Evolutionary conservation across 2,113 vertebrate species (phyloP), one percentile per base, ranked within the genome.

Genomic region (Pardalotus punctatus): DNA sequence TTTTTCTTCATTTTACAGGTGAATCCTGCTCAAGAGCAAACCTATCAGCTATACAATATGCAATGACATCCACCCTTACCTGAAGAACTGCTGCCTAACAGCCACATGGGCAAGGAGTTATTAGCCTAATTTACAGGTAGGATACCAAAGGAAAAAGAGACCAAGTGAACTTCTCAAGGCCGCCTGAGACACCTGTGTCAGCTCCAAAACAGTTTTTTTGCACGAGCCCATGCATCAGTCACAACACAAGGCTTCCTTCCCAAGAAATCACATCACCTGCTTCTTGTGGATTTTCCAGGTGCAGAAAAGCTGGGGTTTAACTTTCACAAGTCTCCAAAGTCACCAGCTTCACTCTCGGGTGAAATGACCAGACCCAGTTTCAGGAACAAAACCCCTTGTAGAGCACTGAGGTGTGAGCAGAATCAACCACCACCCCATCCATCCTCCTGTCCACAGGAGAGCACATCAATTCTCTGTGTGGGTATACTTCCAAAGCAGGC

Each of bases 381-480:
- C 47, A 66, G 64, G 35, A 92, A n/a, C 54, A 91, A 85, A 58
- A 2, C 5, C 38, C 76, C 35, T n/a, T 24, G 27, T 6, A 82
- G 67, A 81, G 56, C 51, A 25, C 29, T 66, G 38, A 54, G 77
- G 38, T 0, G 0, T 19, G 33, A 95, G 76, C 45, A 77, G 66
- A n/a, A 56, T 24, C 42, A 80, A 20, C 1, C 8, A 38, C 25
- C 28, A 64, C 35, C 51, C 51, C 60, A 81, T 74, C 42, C 80
- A 70, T 24, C 19, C 64, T 36, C 40, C 31, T 54, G 53, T 10
- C 24, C 65, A 66, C 38, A 93, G 53, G 29, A 62, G 19, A 33
- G 12, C 45, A 35, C 1, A 0, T n/a, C 29, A 71, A 0, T 29
- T 74, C 36, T 70, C 80, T n/a, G 29, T 23, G 50, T 3, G n/a